Base-by-base conservation (phyloP, 2,888 invertebrate species). In the Meteorus colon region DNA sequence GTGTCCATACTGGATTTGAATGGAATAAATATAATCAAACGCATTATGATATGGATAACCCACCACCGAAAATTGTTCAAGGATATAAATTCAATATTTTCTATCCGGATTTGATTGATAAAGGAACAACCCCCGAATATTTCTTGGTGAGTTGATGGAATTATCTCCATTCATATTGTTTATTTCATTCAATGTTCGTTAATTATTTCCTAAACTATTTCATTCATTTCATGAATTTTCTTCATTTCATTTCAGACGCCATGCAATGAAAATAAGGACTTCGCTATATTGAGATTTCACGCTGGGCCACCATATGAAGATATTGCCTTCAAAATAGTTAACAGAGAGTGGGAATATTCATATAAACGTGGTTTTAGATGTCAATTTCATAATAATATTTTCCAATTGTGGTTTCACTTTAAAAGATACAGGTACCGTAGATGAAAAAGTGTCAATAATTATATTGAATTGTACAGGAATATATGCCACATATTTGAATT, bases 1-100 rank as follows among this genome's bases (percentile, higher is more conserved):
- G 96, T 75, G 97, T 97, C 4, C 97, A 97, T 88, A 97, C 97
- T 0, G 99, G 99, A 19, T 99, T 99, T 90, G 99, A 99, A 87
- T 99, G 99, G 99, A 99, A 99, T 91, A 99, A 99, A 90, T 99
- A 99, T 91, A 99, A 99, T 91, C 99, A 99, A 91, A 99, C 99
- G 1, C 99, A 99, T 91, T 99, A 99, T 90, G 99, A 99, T 90
- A 98, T 99, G 95, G 99, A 99, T 90, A 99, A 99, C 91, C 99
- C 99, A 70, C 99, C 99, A 10, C 99, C 99, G 0, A 99, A 99
- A 92, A 98, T 99, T 87, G 99, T 99, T 0, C 99, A 99, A 90
- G 99, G 99, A 8, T 99, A 99, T 92, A 99, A 99, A 90, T 99
- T 99, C 90, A 99, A 99, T 91, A 99, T 99, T 84, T 99, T 99